Percentiles rank a stretch among this genome's conserved stretches.
These are phyloP conservation scores for Rhynchonycteris naso DNA, from an alignment of 2,797 vertebrate genomes.

Conservation along the genomic window DNA sequence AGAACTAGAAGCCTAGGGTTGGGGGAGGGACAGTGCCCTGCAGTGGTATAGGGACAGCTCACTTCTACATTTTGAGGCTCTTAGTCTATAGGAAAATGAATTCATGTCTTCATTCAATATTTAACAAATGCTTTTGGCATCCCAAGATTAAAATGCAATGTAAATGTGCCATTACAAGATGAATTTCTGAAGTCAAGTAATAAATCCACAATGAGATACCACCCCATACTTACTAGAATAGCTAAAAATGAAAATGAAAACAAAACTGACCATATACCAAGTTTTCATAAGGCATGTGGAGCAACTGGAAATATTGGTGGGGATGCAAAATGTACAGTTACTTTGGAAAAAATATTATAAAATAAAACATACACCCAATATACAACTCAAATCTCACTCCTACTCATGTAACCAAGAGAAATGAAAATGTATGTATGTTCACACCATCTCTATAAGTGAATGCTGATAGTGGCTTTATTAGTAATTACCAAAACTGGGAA, in stretches of 20 bases:
- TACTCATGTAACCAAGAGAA: not conserved
- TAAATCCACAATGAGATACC: not conserved
- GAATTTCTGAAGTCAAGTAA: not conserved
- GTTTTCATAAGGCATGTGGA: not conserved
- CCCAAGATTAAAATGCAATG: not conserved
- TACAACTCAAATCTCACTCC: not conserved
- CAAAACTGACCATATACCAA: not conserved
- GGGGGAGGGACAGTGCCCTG: not conserved
- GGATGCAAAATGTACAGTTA: not conserved
- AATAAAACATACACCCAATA: not conserved
- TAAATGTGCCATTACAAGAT: not conserved
- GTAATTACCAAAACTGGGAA: not conserved
- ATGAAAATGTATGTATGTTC: not conserved
- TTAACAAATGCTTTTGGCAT: not conserved
- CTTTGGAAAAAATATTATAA: slow-evolving; percentile 27
- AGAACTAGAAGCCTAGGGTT: not conserved
- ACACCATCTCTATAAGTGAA: not conserved
- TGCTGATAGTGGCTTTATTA: not conserved
- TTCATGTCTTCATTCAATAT: not conserved
- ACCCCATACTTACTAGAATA: not conserved
- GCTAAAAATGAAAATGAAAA: not conserved
- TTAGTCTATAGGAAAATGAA: not conserved
- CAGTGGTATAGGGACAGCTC: not conserved
- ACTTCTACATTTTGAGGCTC: slow-evolving; percentile 20
- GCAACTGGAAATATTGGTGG: not conserved